Conservation (phyloP, 2,797 vertebrate genomes). For the Nannoperca obscura region DNA sequence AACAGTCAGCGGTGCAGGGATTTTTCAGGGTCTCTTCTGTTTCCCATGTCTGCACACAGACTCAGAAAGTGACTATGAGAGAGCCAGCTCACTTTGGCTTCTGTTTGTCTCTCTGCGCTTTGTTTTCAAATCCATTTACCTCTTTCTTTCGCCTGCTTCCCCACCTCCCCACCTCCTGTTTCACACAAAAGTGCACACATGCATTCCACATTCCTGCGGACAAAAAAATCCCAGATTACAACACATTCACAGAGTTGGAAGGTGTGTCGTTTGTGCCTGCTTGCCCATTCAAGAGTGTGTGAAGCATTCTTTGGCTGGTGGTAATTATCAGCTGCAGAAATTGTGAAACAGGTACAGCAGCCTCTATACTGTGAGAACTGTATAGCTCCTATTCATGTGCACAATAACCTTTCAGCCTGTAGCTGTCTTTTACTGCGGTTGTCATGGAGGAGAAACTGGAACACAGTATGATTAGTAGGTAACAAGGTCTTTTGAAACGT, state of each 20-base stretch:
- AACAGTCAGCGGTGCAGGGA: conserved; percentile 34
- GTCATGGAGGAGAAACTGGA: conserved; percentile 51
- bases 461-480: conserved; percentile 63
- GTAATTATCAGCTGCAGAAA: conserved; percentile 71
- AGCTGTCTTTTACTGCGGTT: conserved; percentile 40
- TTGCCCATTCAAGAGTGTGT: conserved; percentile 48
- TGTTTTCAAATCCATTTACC: conserved; percentile 35
- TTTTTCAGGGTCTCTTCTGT: conserved; percentile 36
- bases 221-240: conserved; percentile 35
- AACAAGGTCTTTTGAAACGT: conserved; percentile 58
- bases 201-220: conserved; percentile 34
- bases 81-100: conserved; percentile 14
- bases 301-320: conserved; percentile 55
- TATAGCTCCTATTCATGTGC: conserved; percentile 20
- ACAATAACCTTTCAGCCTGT: conserved; percentile 44
- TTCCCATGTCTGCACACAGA: conserved; percentile 33
- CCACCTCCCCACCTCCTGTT: conserved; percentile 2
- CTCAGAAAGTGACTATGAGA: conserved; percentile 8
- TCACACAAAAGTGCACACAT: conserved; percentile 15
- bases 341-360: conserved; percentile 58
- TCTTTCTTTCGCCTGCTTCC: neutral
- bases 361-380: conserved; percentile 42
- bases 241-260: conserved; percentile 46
- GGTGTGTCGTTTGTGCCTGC: conserved; percentile 45
- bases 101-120: conserved; percentile 34